Percentiles rank a stretch among this genome's conserved stretches.
Conservation (phyloP, 2,797 vertebrate genomes). For the Taeniopygia guttata region DNA sequence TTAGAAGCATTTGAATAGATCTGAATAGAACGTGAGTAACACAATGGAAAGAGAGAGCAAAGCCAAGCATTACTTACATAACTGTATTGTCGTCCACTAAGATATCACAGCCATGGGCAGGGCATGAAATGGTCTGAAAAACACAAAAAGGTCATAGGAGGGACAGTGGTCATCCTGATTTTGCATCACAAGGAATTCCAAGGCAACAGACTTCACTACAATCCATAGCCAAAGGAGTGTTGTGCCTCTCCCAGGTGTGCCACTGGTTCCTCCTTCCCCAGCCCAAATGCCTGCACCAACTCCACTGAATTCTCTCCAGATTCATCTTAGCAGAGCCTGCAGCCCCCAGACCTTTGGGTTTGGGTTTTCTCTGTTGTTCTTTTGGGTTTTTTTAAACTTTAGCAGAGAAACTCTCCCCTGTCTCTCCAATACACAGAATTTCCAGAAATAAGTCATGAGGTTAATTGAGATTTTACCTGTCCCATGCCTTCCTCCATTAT, state of each 20-base stretch:
- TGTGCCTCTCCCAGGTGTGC: background rate
- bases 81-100: constrained; percentile 99
- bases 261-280: background rate
- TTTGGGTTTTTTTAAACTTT: background rate
- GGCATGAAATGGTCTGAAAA: constrained; percentile 96
- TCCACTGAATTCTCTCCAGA: background rate
- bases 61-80: constrained; percentile 89
- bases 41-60: background rate
- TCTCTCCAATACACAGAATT: background rate
- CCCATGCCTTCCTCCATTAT: constrained; percentile 99
- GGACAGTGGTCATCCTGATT: background rate
- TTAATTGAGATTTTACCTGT: constrained; percentile 82
- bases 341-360: background rate
- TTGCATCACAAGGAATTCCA: background rate
- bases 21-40: background rate
- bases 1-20: background rate
- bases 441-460: background rate
- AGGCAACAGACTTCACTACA: background rate
- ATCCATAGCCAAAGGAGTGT: background rate
- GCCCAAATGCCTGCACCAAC: background rate
- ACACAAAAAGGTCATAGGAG: constrained; percentile 45
- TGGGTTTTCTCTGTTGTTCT: background rate
- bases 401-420: background rate
- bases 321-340: background rate
- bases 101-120: constrained; percentile 99